Percentiles rank a stretch among this genome's conserved stretches.
Conservation (phyloP, 1,140 invertebrate species). For the Panulirus ornatus region DNA sequence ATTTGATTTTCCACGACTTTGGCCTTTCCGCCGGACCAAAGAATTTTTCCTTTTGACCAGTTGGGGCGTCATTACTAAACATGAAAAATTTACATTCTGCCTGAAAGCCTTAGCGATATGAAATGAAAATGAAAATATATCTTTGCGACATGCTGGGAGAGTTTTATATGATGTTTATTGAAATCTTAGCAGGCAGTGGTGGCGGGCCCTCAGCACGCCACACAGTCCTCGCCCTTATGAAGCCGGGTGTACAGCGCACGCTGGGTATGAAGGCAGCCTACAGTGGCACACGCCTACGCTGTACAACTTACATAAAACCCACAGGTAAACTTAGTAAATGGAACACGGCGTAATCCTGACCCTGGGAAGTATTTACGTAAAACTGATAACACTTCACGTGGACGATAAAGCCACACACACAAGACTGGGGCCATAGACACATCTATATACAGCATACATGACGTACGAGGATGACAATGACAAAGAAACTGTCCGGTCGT, state of each 20-base stretch:
- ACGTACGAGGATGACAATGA: too few species aligned
- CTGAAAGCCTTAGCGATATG: slow-evolving; percentile 68
- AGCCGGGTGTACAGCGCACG: slow-evolving; percentile 1
- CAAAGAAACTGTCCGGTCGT: too few species aligned
- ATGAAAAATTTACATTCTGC: slow-evolving; percentile 68
- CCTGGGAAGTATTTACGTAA: too few species aligned
- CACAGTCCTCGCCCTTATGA: neutral
- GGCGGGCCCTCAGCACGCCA: slow-evolving; percentile 1
- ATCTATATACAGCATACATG: too few species aligned
- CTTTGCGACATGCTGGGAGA: slow-evolving; percentile 24
- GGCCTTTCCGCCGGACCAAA: slow-evolving; percentile 30
- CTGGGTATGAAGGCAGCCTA: too few species aligned
- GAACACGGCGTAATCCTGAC: too few species aligned
- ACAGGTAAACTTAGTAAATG: too few species aligned
- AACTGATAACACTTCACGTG: too few species aligned
- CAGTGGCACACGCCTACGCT: too few species aligned
- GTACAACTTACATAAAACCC: too few species aligned
- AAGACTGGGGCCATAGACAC: too few species aligned
- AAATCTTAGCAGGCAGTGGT: slow-evolving; percentile 36
- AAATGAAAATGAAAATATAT: slow-evolving; percentile 65
- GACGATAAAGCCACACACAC: too few species aligned
- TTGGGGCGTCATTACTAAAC: slow-evolving; percentile 62
- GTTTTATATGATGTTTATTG: slow-evolving; percentile 44
- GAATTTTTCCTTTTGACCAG: slow-evolving; percentile 59
- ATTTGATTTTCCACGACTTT: slow-evolving; percentile 62